Evolutionary conservation across 2,888 invertebrate genomes (phyloP).

Genomic region (Aleiodes testaceus): DNA sequence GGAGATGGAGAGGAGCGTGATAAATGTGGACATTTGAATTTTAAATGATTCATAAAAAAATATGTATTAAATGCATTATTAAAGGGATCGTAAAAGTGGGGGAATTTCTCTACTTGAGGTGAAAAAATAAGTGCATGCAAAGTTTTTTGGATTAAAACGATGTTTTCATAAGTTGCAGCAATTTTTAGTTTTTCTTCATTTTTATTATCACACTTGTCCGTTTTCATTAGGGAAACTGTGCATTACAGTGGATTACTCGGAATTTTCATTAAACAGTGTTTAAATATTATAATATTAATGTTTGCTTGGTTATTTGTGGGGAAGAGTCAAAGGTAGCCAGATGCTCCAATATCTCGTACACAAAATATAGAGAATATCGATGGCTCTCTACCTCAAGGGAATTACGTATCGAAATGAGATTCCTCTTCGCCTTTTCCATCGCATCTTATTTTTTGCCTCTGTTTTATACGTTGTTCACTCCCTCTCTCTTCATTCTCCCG

Average conservation of each 20-base stretch:
- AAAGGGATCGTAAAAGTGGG: not conserved
- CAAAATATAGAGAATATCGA: not conserved
- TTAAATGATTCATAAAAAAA: not conserved
- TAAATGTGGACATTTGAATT: not conserved
- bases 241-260: not conserved
- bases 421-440: slow-evolving; percentile 15
- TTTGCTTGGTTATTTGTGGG: not conserved
- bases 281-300: not conserved
- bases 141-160: slow-evolving; percentile 16
- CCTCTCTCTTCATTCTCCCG: too few relatives aligned
- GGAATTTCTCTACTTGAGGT: slow-evolving; percentile 9
- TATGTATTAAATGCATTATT: slow-evolving; percentile 14
- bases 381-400: not conserved
- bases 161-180: not conserved
- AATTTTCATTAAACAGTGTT: slow-evolving; percentile 1
- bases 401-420: slow-evolving; percentile 28
- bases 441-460: slow-evolving; percentile 4
- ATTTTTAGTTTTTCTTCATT: too few relatives aligned
- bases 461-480: not conserved
- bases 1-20: not conserved
- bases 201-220: too few relatives aligned
- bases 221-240: not conserved
- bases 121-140: not conserved
- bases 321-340: not conserved
- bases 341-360: not conserved